Base-by-base conservation (phyloP, 1,140 invertebrate species). In the Magallana ariakensis region DNA sequence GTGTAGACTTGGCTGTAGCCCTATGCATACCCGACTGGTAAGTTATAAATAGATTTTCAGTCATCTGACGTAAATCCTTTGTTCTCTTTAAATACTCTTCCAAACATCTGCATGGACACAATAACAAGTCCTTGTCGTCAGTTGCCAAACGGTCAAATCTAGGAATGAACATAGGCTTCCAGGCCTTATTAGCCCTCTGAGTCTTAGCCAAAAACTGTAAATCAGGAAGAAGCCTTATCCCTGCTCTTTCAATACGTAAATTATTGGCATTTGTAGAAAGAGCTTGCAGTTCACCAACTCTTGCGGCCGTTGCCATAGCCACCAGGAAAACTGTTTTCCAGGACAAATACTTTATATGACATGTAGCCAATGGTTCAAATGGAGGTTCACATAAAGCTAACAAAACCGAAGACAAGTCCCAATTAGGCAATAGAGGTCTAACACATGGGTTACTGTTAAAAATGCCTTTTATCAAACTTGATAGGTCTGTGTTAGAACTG, bases 371-470 rank as follows among this genome's bases (percentile, higher is more conserved):
- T 15, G 83, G 87, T 46, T 87, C 83, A 80, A 88, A 89, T 15
- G 88, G 88, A 56, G 55, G n/a, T 2, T 87, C 70, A 33, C 82
- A 80, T 58, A 87, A 80, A 56, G 46, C 57, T 53, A 54, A 80
- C 19, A 87, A 83, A 11, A 87, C 82, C 6, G 75, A 84, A n/a
- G 85, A 46, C n/a, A 89, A 57, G 85, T 80, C 83, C 81, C 84
- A 85, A 46, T 87, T 85, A 19, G 88, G 83, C 13, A 89, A 16
- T 46, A 60, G 26, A 53, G 22, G 22, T 60, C 33, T 19, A 70
- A 70, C 58, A 26, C 19, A 26, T 53, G 66, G 55, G 16, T n/a
- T 57, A 53, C 55, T 75, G 3, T 57, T 87, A 56, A 87, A 66
- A 19, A 83, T 60, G 11, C 33, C 55, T 80, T 86, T 88, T 11